phyloP scores from a whole-genome alignment of 1,140 invertebrate genomes.

The Dreissena rostriformis region DNA sequence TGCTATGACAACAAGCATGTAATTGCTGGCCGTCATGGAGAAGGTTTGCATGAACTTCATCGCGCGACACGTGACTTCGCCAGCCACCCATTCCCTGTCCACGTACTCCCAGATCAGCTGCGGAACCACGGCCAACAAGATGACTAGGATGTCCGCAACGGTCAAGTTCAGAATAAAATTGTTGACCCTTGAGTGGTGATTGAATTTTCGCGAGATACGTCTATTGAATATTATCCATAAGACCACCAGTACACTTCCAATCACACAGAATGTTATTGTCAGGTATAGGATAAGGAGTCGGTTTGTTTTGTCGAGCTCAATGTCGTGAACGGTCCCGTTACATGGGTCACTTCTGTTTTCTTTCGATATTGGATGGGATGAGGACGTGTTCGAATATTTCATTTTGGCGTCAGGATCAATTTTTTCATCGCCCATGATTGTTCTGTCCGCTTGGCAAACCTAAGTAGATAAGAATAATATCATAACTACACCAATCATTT shows the following conservation, averaged over 20 bases:
- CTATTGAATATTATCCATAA: conserved; percentile 74
- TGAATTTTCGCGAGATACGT: conserved; percentile 66
- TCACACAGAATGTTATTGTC: conserved; percentile 68
- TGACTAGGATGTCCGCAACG: conserved; percentile 78
- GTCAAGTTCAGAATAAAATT: conserved; percentile 80
- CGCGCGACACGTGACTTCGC: conserved; percentile 77
- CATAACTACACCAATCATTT: too few species aligned
- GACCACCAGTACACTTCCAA: conserved; percentile 70
- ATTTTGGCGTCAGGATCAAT: too few species aligned
- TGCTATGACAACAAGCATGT: conserved; percentile 81
- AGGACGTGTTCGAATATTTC: too few species aligned
- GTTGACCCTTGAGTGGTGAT: conserved; percentile 71
- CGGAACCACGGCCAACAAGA: conserved; percentile 74
- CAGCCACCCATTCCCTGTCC: conserved; percentile 77
- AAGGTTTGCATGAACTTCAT: conserved; percentile 81
- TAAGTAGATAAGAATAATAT: too few species aligned
- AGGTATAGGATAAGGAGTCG: conserved; percentile 63
- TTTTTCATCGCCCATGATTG: too few species aligned
- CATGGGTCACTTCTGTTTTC: too few species aligned
- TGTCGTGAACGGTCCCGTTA: conserved; percentile 64
- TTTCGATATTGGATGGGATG: too few species aligned
- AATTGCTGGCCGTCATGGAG: conserved; percentile 79
- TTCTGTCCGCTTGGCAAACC: too few species aligned
- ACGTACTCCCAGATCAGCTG: conserved; percentile 81
- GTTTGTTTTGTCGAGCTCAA: conserved; percentile 59